phyloP scores from a whole-genome alignment of 2,888 invertebrate species.

The Trachelus tabidus region DNA sequence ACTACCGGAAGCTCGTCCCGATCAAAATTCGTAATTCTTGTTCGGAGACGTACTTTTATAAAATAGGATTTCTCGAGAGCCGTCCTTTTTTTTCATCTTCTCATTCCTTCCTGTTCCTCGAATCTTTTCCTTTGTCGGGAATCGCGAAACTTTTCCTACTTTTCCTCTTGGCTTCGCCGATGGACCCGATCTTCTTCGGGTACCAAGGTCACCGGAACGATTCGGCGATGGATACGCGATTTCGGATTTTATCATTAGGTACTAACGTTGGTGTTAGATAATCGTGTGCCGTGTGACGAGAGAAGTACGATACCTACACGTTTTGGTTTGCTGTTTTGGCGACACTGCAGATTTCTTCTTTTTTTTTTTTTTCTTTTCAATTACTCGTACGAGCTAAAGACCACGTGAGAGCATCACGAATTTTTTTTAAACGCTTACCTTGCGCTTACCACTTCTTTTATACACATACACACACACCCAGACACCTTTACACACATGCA shows the following conservation, averaged over 20 bases:
- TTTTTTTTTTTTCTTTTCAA: constrained; percentile 32
- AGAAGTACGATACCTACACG: constrained; percentile 59
- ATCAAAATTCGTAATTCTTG: too few relatives aligned
- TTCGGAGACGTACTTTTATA: too few relatives aligned
- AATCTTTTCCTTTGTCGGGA: too few relatives aligned
- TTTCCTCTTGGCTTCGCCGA: too few relatives aligned
- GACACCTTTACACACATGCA: too few relatives aligned
- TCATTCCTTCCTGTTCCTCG: too few relatives aligned
- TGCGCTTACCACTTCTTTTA: not conserved
- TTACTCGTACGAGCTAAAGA: constrained; percentile 6
- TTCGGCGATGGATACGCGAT: too few relatives aligned
- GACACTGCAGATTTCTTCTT: constrained; percentile 46
- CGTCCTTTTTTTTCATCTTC: too few relatives aligned
- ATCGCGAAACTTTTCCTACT: too few relatives aligned
- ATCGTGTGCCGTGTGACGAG: constrained; percentile 65
- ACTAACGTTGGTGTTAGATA: constrained; percentile 66
- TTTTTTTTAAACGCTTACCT: not conserved
- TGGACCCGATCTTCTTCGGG: not conserved
- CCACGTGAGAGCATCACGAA: constrained; percentile 33
- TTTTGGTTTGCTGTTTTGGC: constrained; percentile 63
- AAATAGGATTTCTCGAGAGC: too few relatives aligned
- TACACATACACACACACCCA: too few relatives aligned
- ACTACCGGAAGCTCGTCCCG: too few relatives aligned
- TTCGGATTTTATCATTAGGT: constrained; percentile 43
- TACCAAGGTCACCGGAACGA: not conserved